phyloP scores from a whole-genome alignment of 2,888 invertebrate genomes.

The Agriopis aurantiaria region DNA sequence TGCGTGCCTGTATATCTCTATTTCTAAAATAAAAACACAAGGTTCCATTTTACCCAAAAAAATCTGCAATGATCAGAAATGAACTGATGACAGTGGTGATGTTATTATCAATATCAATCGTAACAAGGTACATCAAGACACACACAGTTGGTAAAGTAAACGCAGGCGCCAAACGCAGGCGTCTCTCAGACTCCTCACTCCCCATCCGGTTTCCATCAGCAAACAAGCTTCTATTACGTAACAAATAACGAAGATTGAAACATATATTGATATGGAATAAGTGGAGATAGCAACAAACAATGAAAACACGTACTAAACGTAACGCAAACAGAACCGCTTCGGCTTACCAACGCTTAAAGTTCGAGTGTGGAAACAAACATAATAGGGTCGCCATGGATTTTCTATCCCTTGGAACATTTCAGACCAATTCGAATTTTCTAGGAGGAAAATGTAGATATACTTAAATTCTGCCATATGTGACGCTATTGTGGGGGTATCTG shows the following conservation, averaged over 20 bases:
- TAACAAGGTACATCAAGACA: not conserved
- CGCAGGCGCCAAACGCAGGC: constrained; percentile 35
- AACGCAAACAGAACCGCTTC: constrained; percentile 45
- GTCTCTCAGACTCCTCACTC: constrained; percentile 31
- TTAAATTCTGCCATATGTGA: too few species aligned
- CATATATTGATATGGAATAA: constrained; percentile 47
- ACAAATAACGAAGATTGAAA: constrained; percentile 45
- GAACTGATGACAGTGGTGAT: too few species aligned
- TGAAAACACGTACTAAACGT: constrained; percentile 47
- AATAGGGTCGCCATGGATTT: constrained; percentile 26
- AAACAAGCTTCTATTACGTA: constrained; percentile 45
- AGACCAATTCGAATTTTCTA: not conserved
- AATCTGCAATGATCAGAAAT: too few species aligned
- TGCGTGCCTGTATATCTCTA: too few species aligned
- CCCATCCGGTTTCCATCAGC: constrained; percentile 22
- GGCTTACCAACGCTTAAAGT: constrained; percentile 48
- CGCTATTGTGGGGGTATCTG: too few species aligned
- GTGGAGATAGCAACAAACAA: constrained; percentile 44
- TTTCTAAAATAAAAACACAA: too few species aligned
- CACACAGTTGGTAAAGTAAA: constrained; percentile 34
- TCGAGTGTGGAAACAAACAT: constrained; percentile 47
- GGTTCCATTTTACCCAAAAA: too few species aligned
- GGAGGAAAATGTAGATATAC: not conserved
- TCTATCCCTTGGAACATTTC: constrained; percentile 2
- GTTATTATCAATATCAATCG: too few species aligned